Evolutionary conservation across 2,113 vertebrate species (phyloP), one percentile per base, ranked within the genome.

Genomic region (Mormyrus iriodes): DNA sequence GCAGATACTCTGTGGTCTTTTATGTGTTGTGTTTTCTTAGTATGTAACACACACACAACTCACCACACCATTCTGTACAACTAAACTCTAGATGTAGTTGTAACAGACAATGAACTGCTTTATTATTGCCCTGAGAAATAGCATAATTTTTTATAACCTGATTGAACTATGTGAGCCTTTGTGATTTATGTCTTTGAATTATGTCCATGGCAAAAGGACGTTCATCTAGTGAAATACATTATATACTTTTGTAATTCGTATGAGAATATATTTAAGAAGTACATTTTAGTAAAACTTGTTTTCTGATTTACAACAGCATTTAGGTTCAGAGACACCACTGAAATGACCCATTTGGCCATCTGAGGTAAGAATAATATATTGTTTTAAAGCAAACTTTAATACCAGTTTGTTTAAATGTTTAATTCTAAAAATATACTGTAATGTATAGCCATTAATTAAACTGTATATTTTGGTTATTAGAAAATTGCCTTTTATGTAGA

Each of bases 311-410:
- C 55, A 85, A 61, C 79, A 84, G 51, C 35, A 17, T 61, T 85
- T 61, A 79, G 88, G 79, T 89, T 89, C 48, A 61, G 76, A 48
- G 42, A 69, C 42, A 27, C 44, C 48, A 69, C 46, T 86, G 83
- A 85, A 86, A 89, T 89, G 89, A 85, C 89, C n/a, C 31, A 24
- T 51, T 52, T 86, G 46, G 55, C n/a, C n/a, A 51, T 69, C 83
- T 73, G 46, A 89, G 89, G 89, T 89, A 86, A 89, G 79, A 89
- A 17, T 46, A 61, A 61, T 12, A 69, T 69, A 13, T 53, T 31
- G n/a, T 21, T 35, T 69, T 89, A 65, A 46, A 73, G 35, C 19
- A 48, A 39, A 31, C 2, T 27, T 51, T 49, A 85, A n/a, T 27
- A 48, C 24, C 24, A 27, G 19, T 86, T 35, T 86, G 21, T 53